phyloP scores from a whole-genome alignment of 2,888 invertebrate genomes.

The Agapostemon virescens region DNA sequence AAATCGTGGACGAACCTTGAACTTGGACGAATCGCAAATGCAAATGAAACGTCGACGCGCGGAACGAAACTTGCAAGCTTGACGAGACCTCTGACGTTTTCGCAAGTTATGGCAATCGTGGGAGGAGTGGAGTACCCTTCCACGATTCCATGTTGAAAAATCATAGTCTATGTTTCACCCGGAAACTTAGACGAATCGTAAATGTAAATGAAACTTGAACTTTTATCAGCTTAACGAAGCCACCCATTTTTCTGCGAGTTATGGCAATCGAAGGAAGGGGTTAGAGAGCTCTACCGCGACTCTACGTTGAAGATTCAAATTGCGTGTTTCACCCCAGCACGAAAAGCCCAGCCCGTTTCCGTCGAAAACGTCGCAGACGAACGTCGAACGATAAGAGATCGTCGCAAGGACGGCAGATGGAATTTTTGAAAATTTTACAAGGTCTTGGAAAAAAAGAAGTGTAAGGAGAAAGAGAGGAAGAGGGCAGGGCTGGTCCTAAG shows the following conservation, averaged over 20 bases:
- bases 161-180: not conserved
- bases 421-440: too few species aligned
- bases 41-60: not conserved
- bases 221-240: too few species aligned
- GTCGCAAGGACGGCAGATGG: too few species aligned
- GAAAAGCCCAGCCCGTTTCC: too few species aligned
- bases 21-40: too few species aligned
- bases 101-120: not conserved
- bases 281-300: conserved; percentile 22
- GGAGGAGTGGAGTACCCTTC: conserved; percentile 12
- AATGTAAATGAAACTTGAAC: not conserved
- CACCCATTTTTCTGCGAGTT: not conserved
- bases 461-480: not conserved
- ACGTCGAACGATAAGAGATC: too few species aligned
- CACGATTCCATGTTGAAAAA: conserved; percentile 5
- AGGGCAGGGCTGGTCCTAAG: not conserved
- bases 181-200: not conserved
- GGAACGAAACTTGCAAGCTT: not conserved
- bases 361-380: too few species aligned
- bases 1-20: not conserved
- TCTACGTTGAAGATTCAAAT: not conserved
- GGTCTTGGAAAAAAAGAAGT: not conserved
- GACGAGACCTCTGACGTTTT: not conserved
- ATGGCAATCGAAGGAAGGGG: not conserved
- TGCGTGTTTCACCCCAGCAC: not conserved